Evolutionary conservation across 2,797 vertebrate genomes (phyloP).

Genomic region (Xenopus petersii): DNA sequence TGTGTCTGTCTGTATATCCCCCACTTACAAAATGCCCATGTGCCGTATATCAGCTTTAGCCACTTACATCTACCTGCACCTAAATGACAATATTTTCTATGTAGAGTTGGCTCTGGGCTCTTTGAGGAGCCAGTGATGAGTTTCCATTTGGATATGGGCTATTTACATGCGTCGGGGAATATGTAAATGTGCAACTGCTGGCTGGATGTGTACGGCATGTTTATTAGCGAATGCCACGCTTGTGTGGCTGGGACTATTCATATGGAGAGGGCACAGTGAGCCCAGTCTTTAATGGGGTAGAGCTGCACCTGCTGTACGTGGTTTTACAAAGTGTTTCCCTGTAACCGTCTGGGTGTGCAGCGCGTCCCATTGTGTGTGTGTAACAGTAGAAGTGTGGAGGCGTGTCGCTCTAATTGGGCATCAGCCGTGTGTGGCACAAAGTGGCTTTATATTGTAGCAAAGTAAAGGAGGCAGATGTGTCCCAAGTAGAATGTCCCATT

Average conservation of each 20-base stretch:
- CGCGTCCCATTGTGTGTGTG: neutral
- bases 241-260: neutral
- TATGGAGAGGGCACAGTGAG: neutral
- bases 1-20: too few relatives aligned
- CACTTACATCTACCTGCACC: neutral
- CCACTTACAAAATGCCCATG: too few relatives aligned
- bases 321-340: neutral
- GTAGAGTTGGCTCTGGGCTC: constrained; percentile 44
- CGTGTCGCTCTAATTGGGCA: constrained; percentile 10
- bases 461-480: neutral
- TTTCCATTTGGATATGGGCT: constrained; percentile 2
- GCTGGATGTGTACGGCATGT: neutral
- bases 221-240: neutral
- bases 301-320: neutral
- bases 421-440: neutral
- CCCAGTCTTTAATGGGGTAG: neutral
- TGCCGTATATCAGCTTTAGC: too few relatives aligned
- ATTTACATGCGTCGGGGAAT: neutral
- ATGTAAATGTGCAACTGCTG: neutral
- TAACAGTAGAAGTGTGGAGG: constrained; percentile 3
- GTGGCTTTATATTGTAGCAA: neutral
- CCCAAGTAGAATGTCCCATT: neutral
- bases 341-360: neutral
- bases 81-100: neutral
- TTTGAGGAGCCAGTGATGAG: constrained; percentile 7